phyloP scores from a whole-genome alignment of 2,797 vertebrate genomes.

The Galagoides demidoff region DNA sequence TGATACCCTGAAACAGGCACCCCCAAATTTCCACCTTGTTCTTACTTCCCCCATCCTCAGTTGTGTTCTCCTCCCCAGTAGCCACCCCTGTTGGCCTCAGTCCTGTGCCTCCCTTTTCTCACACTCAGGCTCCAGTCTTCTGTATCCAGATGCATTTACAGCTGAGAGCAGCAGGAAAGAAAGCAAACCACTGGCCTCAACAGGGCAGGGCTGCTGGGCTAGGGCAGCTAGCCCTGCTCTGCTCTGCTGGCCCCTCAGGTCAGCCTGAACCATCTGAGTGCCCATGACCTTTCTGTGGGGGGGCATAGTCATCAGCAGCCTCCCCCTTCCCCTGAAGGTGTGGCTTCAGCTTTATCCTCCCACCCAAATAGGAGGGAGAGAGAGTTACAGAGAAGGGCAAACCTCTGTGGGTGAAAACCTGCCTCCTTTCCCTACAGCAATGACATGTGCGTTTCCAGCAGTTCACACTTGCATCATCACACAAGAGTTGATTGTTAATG shows the following conservation, averaged over 20 bases:
- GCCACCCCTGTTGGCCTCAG: fast-evolving
- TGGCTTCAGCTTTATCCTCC: neutral
- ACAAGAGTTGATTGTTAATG: neutral
- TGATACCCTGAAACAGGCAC: too few species aligned
- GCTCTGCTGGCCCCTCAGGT: too few species aligned
- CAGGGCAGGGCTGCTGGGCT: too few species aligned
- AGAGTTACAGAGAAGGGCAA: neutral
- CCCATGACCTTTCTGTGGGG: neutral
- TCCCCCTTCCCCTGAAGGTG: neutral
- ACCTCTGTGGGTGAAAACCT: neutral
- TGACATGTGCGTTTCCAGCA: neutral
- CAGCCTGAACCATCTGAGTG: neutral
- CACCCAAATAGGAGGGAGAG: neutral
- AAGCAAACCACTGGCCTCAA: neutral
- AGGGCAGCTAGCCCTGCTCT: too few species aligned
- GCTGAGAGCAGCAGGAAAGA: neutral
- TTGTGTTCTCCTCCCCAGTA: fast-evolving
- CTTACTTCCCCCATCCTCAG: neutral
- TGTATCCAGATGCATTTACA: neutral
- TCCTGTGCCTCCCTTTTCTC: too few species aligned
- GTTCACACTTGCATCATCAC: fast-evolving
- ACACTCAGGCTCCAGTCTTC: too few species aligned
- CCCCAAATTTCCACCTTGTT: too few species aligned
- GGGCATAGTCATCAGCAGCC: neutral
- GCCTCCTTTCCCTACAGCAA: neutral